These are phyloP conservation scores for Danio aesculapii DNA, from an alignment of 2,797 vertebrate genomes.

Conservation along the genomic window DNA sequence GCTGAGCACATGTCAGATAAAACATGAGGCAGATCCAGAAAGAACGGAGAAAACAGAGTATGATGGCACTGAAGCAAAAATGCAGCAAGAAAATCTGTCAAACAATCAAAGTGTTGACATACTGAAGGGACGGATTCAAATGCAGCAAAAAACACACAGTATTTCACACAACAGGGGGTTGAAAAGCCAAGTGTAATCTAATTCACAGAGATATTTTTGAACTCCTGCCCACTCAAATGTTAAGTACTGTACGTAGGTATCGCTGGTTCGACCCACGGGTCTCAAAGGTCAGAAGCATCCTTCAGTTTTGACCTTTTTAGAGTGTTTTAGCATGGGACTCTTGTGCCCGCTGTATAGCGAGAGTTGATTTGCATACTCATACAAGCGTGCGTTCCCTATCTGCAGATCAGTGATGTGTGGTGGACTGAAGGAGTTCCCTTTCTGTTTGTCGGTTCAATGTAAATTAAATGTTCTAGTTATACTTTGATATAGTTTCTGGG, in stretches of 20 bases:
- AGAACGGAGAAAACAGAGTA: slow-evolving; percentile 77
- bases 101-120: slow-evolving; percentile 83
- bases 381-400: background rate
- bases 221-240: slow-evolving; percentile 53
- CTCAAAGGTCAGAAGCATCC: slow-evolving; percentile 6
- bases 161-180: slow-evolving; percentile 68
- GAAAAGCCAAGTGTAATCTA: slow-evolving; percentile 68
- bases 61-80: slow-evolving; percentile 81
- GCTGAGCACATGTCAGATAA: slow-evolving; percentile 77
- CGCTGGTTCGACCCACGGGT: background rate
- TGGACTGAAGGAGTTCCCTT: background rate
- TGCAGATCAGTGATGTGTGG: background rate
- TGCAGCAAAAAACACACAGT: slow-evolving; percentile 64
- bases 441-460: no score
- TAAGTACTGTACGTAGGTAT: slow-evolving; percentile 41
- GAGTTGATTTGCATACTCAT: background rate
- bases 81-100: slow-evolving; percentile 80
- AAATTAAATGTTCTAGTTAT: background rate
- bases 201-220: slow-evolving; percentile 72
- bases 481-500: background rate
- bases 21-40: slow-evolving; percentile 78
- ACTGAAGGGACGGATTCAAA: slow-evolving; percentile 79
- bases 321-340: slow-evolving; percentile 2
- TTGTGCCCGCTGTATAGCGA: background rate
- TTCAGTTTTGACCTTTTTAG: slow-evolving; percentile 36